Conservation (phyloP, 1,140 invertebrate species). For the Tyrophagus putrescentiae region DNA sequence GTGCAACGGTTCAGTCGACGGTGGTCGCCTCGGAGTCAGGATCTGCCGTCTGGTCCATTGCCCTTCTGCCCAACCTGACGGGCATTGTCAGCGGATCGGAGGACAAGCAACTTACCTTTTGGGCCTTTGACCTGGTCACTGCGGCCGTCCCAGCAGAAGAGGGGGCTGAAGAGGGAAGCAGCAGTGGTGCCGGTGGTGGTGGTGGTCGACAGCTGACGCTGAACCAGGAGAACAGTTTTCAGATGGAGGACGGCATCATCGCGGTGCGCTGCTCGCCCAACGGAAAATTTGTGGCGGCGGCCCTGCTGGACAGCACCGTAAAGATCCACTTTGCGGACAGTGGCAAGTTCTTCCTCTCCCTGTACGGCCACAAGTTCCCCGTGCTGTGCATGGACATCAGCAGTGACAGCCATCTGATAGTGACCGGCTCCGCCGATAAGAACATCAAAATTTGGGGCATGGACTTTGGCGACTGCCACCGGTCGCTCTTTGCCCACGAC, state of each 20-base stretch:
- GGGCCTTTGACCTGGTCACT: slow-evolving; percentile 64
- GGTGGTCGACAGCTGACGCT: slow-evolving; percentile 48
- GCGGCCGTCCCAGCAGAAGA: not conserved
- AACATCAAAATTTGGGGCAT: slow-evolving; percentile 96
- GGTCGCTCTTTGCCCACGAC: slow-evolving; percentile 65
- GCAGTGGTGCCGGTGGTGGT: not conserved
- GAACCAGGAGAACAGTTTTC: slow-evolving; percentile 58
- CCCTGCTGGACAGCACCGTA: slow-evolving; percentile 78
- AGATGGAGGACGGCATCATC: slow-evolving; percentile 70
- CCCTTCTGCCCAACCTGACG: slow-evolving; percentile 51
- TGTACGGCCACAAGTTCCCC: slow-evolving; percentile 93
- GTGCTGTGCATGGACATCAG: slow-evolving; percentile 87
- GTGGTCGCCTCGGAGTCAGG: slow-evolving; percentile 53
- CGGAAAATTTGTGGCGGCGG: slow-evolving; percentile 69
- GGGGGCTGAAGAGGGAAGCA: slow-evolving; percentile 3
- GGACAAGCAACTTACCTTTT: slow-evolving; percentile 82
- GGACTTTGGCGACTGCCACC: slow-evolving; percentile 92
- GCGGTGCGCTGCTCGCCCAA: slow-evolving; percentile 64
- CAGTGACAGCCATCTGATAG: slow-evolving; percentile 71
- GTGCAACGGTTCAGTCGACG: slow-evolving; percentile 48
- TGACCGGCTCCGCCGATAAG: slow-evolving; percentile 83
- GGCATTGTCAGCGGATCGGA: slow-evolving; percentile 69
- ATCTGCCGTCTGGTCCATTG: slow-evolving; percentile 53
- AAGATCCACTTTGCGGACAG: slow-evolving; percentile 89
- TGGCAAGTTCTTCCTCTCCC: slow-evolving; percentile 84